Conservation (phyloP, 1,140 invertebrate genomes). For the Helicoverpa zea region DNA sequence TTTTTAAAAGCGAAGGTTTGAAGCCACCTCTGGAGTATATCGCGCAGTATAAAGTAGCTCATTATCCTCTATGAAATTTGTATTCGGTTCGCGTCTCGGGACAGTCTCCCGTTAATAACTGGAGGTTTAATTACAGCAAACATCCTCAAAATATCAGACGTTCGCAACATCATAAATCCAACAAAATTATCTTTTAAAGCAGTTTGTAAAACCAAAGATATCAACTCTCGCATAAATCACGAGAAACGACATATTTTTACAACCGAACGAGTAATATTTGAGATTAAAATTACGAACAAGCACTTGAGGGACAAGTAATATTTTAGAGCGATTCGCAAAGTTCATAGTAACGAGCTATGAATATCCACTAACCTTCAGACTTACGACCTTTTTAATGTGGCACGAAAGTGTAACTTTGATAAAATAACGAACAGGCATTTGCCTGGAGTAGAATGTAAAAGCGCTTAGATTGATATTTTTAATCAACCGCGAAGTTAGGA, state of each 20-base stretch:
- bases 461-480: constrained; percentile 60
- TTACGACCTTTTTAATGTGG: constrained; percentile 12
- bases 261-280: constrained; percentile 35
- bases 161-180: constrained; percentile 35
- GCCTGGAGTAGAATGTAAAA: constrained; percentile 43
- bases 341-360: constrained; percentile 25
- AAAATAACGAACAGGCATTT: constrained; percentile 47
- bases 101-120: constrained; percentile 24
- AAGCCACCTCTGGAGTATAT: neutral
- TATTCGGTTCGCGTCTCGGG: constrained; percentile 12
- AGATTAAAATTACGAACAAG: constrained; percentile 35
- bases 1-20: no score
- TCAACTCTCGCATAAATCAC: constrained; percentile 20
- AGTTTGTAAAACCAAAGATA: constrained; percentile 35
- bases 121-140: constrained; percentile 35
- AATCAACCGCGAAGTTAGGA: constrained; percentile 60
- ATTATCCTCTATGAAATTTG: constrained; percentile 35
- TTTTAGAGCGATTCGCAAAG: constrained; percentile 18
- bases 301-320: constrained; percentile 26
- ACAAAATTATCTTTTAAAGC: constrained; percentile 29
- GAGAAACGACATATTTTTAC: constrained; percentile 16
- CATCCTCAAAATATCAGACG: constrained; percentile 36
- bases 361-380: constrained; percentile 21
- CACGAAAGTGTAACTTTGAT: constrained; percentile 25
- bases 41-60: constrained; percentile 26